Conservation (phyloP, 2,797 vertebrate genomes). For the Molossus molossus region DNA sequence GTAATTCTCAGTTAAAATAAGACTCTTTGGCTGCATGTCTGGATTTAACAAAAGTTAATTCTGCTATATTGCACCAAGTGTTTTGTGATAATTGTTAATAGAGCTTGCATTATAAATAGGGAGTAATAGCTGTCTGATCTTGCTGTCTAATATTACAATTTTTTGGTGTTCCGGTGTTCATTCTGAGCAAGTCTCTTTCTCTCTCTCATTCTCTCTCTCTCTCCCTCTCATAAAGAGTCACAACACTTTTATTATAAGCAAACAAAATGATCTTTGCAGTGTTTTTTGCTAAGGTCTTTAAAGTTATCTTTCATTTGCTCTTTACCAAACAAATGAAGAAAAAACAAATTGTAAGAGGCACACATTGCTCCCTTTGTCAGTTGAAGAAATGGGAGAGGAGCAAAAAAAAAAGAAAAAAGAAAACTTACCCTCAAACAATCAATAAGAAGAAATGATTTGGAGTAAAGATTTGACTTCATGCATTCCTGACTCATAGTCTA, state of each 20-base stretch:
- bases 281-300: background rate
- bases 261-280: background rate
- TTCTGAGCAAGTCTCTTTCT: background rate
- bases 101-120: background rate
- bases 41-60: background rate
- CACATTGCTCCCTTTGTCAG: background rate
- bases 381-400: background rate
- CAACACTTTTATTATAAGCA: background rate
- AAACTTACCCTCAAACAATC: background rate
- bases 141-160: background rate
- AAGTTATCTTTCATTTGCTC: background rate
- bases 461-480: background rate
- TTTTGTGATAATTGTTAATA: background rate
- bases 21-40: background rate
- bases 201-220: fast-evolving
- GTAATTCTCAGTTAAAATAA: background rate
- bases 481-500: background rate
- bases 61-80: background rate
- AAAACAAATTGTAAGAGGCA: background rate
- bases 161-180: background rate
- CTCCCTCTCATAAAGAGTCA: background rate
- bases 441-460: background rate
- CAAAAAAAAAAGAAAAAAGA: background rate
- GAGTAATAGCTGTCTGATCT: background rate
- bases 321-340: background rate